Percentiles rank a stretch among this genome's conserved stretches.
Conservation (phyloP, 2,113 vertebrate genomes). For the Pelobates fuscus region DNA sequence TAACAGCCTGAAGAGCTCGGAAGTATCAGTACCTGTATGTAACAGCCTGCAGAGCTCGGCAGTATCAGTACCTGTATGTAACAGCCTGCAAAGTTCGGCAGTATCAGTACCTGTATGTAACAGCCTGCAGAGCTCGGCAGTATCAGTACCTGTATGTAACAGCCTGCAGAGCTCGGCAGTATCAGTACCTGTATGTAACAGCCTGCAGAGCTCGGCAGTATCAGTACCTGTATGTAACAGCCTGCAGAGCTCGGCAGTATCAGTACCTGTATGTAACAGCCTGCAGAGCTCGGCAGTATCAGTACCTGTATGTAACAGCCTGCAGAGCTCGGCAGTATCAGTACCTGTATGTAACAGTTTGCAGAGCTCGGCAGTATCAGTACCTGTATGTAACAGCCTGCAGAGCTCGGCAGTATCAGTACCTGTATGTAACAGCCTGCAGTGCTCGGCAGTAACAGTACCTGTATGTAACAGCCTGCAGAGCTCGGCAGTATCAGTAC, state of each 20-base stretch:
- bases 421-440: conserved; percentile 81
- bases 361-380: conserved; percentile 77
- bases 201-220: conserved; percentile 85
- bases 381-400: conserved; percentile 96
- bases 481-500: conserved; percentile 88
- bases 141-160: too few species aligned
- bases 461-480: conserved; percentile 95
- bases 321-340: conserved; percentile 95
- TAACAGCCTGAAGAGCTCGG: conserved; percentile 70
- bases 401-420: conserved; percentile 94
- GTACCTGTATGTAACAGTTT: conserved; percentile 88
- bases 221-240: conserved; percentile 93
- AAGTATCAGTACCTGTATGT: conserved; percentile 98
- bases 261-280: conserved; percentile 90
- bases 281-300: conserved; percentile 93
- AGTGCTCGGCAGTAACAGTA: conserved; percentile 93
- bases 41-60: conserved; percentile 95
- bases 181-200: too few species aligned
- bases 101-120: conserved; percentile 98
- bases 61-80: conserved; percentile 86
- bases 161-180: conserved; percentile 83
- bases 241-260: conserved; percentile 93
- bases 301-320: conserved; percentile 95
- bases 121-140: conserved; percentile 83
- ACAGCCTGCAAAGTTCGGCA: conserved; percentile 95